Conservation (phyloP, 2,797 vertebrate species). For the Sphenopsis melanotis region DNA sequence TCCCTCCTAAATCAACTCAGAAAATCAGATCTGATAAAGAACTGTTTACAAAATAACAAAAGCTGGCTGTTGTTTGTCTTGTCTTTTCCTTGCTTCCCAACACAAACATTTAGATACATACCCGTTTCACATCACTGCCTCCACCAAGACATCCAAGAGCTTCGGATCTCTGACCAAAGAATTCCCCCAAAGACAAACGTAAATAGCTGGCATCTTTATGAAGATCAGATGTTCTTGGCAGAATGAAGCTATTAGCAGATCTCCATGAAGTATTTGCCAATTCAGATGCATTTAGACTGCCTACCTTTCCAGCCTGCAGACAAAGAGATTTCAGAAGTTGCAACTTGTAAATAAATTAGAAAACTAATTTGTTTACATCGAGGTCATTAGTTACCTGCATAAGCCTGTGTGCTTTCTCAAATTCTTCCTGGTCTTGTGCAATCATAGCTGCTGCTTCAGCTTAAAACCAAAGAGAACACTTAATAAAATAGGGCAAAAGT, state of each 20-base stretch:
- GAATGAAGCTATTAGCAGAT: constrained; percentile 72
- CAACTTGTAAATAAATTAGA: not conserved
- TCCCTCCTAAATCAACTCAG: not conserved
- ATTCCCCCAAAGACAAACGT: constrained; percentile 90
- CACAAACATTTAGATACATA: constrained; percentile 56
- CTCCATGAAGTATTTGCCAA: constrained; percentile 86
- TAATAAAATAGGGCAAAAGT: not conserved
- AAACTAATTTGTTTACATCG: not conserved
- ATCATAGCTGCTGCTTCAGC: constrained; percentile 88
- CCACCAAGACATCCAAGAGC: constrained; percentile 90
- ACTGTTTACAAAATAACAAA: not conserved
- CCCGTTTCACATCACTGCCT: constrained; percentile 83
- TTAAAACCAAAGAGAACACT: constrained; percentile 57
- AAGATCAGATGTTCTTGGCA: constrained; percentile 80
- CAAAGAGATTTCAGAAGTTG: not conserved
- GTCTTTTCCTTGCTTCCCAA: not conserved
- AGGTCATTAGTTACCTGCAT: constrained; percentile 82
- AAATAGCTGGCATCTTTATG: constrained; percentile 86
- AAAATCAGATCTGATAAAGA: not conserved
- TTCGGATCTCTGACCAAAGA: constrained; percentile 92
- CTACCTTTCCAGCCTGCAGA: constrained; percentile 84
- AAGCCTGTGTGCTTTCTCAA: constrained; percentile 90
- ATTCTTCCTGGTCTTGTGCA: constrained; percentile 87
- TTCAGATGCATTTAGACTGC: constrained; percentile 65
- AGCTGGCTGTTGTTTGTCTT: not conserved